Percentiles rank a stretch among this genome's conserved stretches.
phyloP scores from a whole-genome alignment of 2,113 vertebrate species.

The Theropithecus gelada region DNA sequence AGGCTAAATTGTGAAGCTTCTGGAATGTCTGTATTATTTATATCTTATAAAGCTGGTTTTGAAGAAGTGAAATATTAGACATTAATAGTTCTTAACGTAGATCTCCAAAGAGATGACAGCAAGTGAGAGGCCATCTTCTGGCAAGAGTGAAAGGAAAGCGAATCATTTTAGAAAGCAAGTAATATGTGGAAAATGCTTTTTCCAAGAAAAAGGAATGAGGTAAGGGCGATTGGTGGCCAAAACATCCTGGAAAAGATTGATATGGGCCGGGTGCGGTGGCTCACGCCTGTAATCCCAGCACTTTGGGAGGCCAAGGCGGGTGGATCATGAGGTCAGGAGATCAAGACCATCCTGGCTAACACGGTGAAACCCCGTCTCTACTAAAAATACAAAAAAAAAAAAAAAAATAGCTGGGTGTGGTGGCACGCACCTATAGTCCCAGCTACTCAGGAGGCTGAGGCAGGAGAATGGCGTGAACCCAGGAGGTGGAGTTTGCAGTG shows the following conservation, averaged over 20 bases:
- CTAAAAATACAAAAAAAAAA: too few relatives aligned
- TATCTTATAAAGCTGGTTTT: background rate
- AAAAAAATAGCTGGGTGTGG: too few relatives aligned
- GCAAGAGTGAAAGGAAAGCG: background rate
- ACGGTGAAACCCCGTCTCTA: too few relatives aligned
- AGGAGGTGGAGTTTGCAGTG: too few relatives aligned
- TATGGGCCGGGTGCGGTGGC: too few relatives aligned
- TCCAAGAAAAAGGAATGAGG: background rate
- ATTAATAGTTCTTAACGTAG: slow-evolving; percentile 26
- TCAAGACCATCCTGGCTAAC: too few relatives aligned
- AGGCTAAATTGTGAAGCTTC: background rate
- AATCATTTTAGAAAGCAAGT: background rate
- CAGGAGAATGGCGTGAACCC: too few relatives aligned
- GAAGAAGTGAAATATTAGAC: background rate
- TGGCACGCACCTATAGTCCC: too few relatives aligned
- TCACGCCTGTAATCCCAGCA: too few relatives aligned
- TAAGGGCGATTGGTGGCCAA: background rate
- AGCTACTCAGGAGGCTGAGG: too few relatives aligned
- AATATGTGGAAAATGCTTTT: background rate
- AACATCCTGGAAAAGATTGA: background rate
- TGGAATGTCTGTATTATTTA: background rate
- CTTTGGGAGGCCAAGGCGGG: too few relatives aligned
- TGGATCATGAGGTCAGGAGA: too few relatives aligned
- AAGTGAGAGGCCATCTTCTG: background rate
- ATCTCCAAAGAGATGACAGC: slow-evolving; percentile 13